Base-by-base conservation (phyloP, 2,797 vertebrate species). In the Pseudopleuronectes americanus region DNA sequence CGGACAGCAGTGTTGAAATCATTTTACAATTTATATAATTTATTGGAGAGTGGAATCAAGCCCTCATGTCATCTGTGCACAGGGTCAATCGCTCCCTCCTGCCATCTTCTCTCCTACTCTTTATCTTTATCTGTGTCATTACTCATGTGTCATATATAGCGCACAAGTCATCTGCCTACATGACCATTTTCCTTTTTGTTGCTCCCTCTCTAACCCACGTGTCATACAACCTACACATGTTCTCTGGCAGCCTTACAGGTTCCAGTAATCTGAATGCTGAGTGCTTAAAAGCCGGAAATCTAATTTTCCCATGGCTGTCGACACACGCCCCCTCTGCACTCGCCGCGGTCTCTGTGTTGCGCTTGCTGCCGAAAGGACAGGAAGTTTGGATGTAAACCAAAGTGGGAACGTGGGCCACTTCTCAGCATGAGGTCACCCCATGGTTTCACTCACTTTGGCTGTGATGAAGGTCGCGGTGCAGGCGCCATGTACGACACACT, bases 321-420 rank as follows among this genome's bases (percentile, higher is more conserved):
- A 41, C 62, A 28, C 21, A 22, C 47, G 12, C 23, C 21, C 5
- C 38, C 45, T 48, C 14, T 12, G 36, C 49, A 26, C 31, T 65
- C n/a, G 33, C 41, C 10, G 14, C 38, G 55, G 66, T 57, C 61
- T 68, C 63, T 56, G 45, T 24, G 41, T 60, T 76, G 49, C 2
- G 0, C 70, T 81, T 33, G 58, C 52, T 72, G 36, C 66, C 0
- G 23, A 83, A 63, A 84, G 65, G 45, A 69, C 68, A 82, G 65
- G 79, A 86, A 76, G 77, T 74, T 58, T 84, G 57, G 48, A 74
- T 63, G 57, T 81, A 87, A 90, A 83, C 79, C 74, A 79, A 79
- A 78, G 54, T 0, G 12, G 71, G 67, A 82, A 78, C 68, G 81
- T 22, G 52, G 74, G 66, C 57, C 72, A 77, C 61, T 53, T 79